Evolutionary conservation across 2,113 vertebrate genomes (phyloP).

Genomic region (Amblyopsis rosae): DNA sequence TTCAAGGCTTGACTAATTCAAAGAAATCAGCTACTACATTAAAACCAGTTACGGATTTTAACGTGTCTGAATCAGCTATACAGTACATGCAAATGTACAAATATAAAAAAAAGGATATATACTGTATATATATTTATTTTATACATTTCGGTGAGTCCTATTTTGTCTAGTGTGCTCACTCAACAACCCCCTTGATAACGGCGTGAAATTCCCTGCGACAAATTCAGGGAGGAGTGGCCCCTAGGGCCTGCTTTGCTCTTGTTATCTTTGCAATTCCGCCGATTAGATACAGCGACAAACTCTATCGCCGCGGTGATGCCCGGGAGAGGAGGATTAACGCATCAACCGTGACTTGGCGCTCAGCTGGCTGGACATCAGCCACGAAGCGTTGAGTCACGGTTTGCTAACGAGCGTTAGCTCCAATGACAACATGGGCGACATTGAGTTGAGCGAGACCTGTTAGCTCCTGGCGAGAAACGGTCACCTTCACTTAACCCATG

Average conservation of each 20-base stretch:
- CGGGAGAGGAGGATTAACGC: slow-evolving; percentile 53
- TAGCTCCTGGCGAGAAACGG: slow-evolving; percentile 23
- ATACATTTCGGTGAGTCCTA: too few relatives aligned
- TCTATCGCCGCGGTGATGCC: slow-evolving; percentile 13
- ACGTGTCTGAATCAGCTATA: too few relatives aligned
- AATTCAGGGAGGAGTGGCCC: slow-evolving; percentile 28
- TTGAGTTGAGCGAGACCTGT: slow-evolving; percentile 15
- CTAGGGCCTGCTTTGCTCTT: slow-evolving; percentile 47
- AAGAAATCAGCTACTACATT: too few relatives aligned
- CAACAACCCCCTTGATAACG: slow-evolving; percentile 30
- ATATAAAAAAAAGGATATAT: too few relatives aligned
- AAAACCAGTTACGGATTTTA: too few relatives aligned
- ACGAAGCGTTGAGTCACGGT: slow-evolving; percentile 34
- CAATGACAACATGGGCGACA: slow-evolving; percentile 18
- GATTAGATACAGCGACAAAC: slow-evolving; percentile 54
- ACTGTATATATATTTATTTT: too few relatives aligned
- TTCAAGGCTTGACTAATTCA: too few relatives aligned
- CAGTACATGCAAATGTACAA: too few relatives aligned
- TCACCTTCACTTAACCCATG: too few relatives aligned
- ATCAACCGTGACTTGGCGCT: slow-evolving; percentile 57
- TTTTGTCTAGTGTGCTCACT: not conserved
- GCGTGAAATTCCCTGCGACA: slow-evolving; percentile 55
- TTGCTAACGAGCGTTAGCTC: slow-evolving; percentile 39
- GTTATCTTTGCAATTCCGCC: slow-evolving; percentile 51
- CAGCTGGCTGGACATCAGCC: slow-evolving; percentile 59